A percentile compares a stretch with the other conserved stretches of the same genome.
phyloP scores from a whole-genome alignment of 2,797 vertebrate genomes.

The Rhinophrynus dorsalis region DNA sequence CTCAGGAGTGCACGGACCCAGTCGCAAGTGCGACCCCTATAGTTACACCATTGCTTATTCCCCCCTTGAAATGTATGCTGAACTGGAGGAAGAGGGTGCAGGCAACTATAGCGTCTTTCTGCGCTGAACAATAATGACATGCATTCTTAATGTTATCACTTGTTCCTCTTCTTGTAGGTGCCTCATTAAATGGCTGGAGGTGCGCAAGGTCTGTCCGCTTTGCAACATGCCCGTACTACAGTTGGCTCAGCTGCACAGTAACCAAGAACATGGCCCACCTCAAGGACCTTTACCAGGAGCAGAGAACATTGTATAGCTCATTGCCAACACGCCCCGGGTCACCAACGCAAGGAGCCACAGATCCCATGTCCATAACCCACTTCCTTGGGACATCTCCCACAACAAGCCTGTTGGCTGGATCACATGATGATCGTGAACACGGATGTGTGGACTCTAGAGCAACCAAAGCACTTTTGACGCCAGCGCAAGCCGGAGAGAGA shows the following conservation, averaged over 20 bases:
- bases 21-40: no score
- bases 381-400: conserved; percentile 36
- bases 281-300: conserved; percentile 88
- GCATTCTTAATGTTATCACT: no score
- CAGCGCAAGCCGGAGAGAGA: conserved; percentile 56
- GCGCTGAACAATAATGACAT: no score
- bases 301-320: conserved; percentile 88
- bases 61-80: no score
- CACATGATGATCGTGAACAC: conserved; percentile 22
- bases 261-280: conserved; percentile 70
- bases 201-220: conserved; percentile 95
- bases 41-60: no score
- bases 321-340: conserved; percentile 32
- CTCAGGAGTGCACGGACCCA: no score
- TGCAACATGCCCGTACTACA: conserved; percentile 98
- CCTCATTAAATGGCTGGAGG: conserved; percentile 99
- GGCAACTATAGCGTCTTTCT: no score
- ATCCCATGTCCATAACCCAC: conserved; percentile 48
- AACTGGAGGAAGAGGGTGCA: no score
- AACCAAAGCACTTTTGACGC: conserved; percentile 83
- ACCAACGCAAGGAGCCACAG: conserved; percentile 52
- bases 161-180: conserved; percentile 74
- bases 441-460: conserved; percentile 65
- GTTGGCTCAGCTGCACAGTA: conserved; percentile 87
- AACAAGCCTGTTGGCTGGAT: conserved; percentile 56